Conservation (phyloP, 2,888 invertebrate species). For the Lochmaea capreae region DNA sequence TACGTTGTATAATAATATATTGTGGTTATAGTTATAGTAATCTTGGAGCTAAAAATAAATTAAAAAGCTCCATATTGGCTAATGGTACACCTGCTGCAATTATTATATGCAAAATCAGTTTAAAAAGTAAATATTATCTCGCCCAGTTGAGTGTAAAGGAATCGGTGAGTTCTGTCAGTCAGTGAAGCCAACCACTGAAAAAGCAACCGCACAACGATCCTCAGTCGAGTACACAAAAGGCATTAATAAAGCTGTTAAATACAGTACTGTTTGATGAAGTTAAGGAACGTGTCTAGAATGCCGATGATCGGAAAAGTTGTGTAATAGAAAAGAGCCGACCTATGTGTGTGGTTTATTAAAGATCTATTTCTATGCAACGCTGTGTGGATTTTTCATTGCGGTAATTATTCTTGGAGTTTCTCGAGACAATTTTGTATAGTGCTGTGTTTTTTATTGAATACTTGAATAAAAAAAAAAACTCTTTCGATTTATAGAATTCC, state of each 20-base stretch:
- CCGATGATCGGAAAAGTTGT: conserved; percentile 14
- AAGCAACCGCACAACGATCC: conserved; percentile 34
- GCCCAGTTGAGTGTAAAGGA: not conserved
- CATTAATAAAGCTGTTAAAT: conserved; percentile 53
- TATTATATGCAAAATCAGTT: not conserved
- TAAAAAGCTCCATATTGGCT: too few species aligned
- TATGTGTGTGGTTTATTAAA: conserved; percentile 32
- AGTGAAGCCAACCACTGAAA: conserved; percentile 9
- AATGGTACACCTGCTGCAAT: too few species aligned
- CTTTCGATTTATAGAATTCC: not conserved
- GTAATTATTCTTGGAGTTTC: conserved; percentile 28
- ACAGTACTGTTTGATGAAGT: conserved; percentile 48
- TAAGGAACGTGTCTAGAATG: conserved; percentile 35
- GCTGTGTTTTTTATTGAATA: not conserved
- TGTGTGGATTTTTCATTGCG: conserved; percentile 15
- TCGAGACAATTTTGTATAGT: conserved; percentile 12
- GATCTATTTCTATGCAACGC: conserved; percentile 31
- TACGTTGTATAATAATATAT: too few species aligned
- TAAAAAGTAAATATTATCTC: conserved; percentile 7
- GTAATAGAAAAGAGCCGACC: conserved; percentile 30
- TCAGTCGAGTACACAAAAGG: conserved; percentile 44
- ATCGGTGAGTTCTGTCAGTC: conserved; percentile 7
- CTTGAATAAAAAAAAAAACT: not conserved
- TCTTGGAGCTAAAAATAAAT: too few species aligned
- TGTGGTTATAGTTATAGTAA: too few species aligned